Base-by-base conservation (phyloP, 2,797 vertebrate species). In the Discoglossus pictus region DNA sequence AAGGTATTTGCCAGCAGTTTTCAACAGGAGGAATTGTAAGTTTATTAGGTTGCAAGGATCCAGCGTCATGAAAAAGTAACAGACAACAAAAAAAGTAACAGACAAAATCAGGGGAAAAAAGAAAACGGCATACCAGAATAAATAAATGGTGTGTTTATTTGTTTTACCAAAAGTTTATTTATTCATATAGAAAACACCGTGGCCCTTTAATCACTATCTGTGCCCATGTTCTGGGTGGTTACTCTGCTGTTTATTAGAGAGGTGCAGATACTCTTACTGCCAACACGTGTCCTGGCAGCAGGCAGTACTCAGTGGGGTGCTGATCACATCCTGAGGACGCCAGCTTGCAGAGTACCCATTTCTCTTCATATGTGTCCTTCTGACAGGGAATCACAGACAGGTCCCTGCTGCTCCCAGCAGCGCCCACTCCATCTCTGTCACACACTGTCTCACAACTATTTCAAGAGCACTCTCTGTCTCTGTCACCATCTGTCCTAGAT, bases 401-500 rank as follows among this genome's bases (percentile, higher is more conserved):
- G 16, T 40, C 46, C 67, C 59, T 69, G 58, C 50, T 66, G 35
- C 50, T 48, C 43, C 12, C 34, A 2, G 7, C 40, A n/a, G 64
- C 35, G 21, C 55, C 44, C 47, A 51, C 40, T 68, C n/a, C 35
- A 42, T 58, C 59, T 39, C 39, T 73, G 46, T 61, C 60, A 55
- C 36, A 36, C 40, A 25, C 12, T n/a, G 21, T 58, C 52, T 39
- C 16, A 16, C 34, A 52, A 63, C 43, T 50, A 46, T 31, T 55
- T 65, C 21, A 25, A 47, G 56, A 50, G 40, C 48, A 21, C 34
- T 16, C 52, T 72, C 40, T 10, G 20, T 65, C 44, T 62, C 24
- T 66, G 55, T 66, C 64, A 61, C 70, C 50, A 52, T 53, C 70
- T 61, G 52, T 73, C 61, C 61, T 53, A 23, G 34, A 62, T 66